phyloP scores from a whole-genome alignment of 1,140 invertebrate genomes.

The Lepidostoma basale region DNA sequence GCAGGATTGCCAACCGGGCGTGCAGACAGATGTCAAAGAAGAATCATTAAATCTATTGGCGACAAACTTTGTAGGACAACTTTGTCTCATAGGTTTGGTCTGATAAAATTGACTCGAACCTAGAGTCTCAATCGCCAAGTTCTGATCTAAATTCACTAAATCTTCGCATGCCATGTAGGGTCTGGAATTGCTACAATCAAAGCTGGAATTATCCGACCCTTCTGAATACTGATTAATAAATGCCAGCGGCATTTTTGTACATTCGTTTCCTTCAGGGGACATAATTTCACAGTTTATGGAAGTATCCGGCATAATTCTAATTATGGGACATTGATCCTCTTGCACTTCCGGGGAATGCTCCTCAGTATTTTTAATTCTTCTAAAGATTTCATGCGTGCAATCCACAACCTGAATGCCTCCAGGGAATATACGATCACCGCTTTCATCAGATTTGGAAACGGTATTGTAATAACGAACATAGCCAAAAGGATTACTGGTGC shows the following conservation, averaged over 20 bases:
- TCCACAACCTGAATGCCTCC: slow-evolving; percentile 47
- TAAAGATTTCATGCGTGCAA: slow-evolving; percentile 56
- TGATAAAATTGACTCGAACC: slow-evolving; percentile 45
- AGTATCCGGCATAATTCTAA: slow-evolving; percentile 44
- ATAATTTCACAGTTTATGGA: slow-evolving; percentile 27
- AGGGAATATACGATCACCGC: neutral
- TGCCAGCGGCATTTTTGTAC: slow-evolving; percentile 37
- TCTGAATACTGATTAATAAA: slow-evolving; percentile 60
- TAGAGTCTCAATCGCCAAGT: slow-evolving; percentile 56
- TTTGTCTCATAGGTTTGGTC: slow-evolving; percentile 47
- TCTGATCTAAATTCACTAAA: slow-evolving; percentile 66
- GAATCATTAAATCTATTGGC: slow-evolving; percentile 63
- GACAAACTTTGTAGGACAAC: slow-evolving; percentile 62
- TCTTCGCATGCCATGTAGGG: slow-evolving; percentile 69
- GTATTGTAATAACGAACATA: slow-evolving; percentile 68
- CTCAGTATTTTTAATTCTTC: slow-evolving; percentile 34
- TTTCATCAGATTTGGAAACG: slow-evolving; percentile 45
- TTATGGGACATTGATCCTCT: slow-evolving; percentile 41
- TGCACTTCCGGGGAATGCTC: slow-evolving; percentile 41
- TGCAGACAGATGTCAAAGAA: slow-evolving; percentile 61
- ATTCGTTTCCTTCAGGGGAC: slow-evolving; percentile 31
- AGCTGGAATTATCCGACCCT: slow-evolving; percentile 66
- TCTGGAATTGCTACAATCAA: slow-evolving; percentile 56
- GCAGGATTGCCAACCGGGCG: slow-evolving; percentile 57
- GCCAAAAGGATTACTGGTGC: slow-evolving; percentile 66